Evolutionary conservation across 2,888 invertebrate genomes (phyloP).

Genomic region (Autographa gamma): DNA sequence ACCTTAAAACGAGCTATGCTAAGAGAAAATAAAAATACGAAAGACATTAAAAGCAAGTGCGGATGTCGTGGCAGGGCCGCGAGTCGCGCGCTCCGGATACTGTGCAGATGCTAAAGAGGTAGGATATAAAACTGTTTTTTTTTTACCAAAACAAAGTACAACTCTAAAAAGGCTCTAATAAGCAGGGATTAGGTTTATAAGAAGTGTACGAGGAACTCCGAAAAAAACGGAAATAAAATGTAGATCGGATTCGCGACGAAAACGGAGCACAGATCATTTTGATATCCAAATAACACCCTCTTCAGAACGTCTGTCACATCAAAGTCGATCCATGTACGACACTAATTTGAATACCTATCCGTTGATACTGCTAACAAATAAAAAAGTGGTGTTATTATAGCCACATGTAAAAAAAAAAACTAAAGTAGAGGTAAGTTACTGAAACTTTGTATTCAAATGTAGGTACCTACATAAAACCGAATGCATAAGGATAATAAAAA

Average conservation of each 20-base stretch:
- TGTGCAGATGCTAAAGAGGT: conserved; percentile 73
- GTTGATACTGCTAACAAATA: conserved; percentile 11
- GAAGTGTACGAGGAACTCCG: conserved; percentile 49
- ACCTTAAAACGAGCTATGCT: conserved; percentile 55
- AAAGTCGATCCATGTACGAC: conserved; percentile 63
- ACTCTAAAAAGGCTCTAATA: conserved; percentile 47
- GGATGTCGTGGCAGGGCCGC: conserved; percentile 69
- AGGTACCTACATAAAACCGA: background rate
- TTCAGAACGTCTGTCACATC: conserved; percentile 71
- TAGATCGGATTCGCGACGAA: conserved; percentile 65
- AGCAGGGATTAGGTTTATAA: conserved; percentile 40
- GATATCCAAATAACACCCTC: conserved; percentile 72
- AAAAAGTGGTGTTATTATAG: background rate
- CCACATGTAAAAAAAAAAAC: background rate
- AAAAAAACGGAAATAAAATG: conserved; percentile 69
- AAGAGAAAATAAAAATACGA: conserved; percentile 71
- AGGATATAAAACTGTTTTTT: conserved; percentile 60
- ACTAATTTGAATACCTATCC: conserved; percentile 69
- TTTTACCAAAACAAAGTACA: conserved; percentile 53
- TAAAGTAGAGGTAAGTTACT: background rate
- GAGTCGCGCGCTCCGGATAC: conserved; percentile 66
- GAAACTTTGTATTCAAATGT: background rate
- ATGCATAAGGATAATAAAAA: background rate
- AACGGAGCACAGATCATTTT: conserved; percentile 64
- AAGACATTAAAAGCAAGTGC: conserved; percentile 74